Percentiles rank a stretch among this genome's conserved stretches.
These are phyloP conservation scores for Chroicocephalus ridibundus DNA, from an alignment of 2,113 vertebrate species.

Conservation along the genomic window DNA sequence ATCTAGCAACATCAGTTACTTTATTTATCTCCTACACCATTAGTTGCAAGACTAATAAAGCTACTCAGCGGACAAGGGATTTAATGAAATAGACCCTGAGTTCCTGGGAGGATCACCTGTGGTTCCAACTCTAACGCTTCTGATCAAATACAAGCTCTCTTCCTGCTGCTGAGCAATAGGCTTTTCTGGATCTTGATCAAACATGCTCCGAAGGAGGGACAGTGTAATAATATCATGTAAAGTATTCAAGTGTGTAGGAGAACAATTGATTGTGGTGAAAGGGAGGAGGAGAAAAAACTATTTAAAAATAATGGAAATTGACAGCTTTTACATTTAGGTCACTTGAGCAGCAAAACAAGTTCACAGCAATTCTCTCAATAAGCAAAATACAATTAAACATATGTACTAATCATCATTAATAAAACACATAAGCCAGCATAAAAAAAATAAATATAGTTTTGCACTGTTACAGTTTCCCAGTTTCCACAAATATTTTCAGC, in stretches of 20 bases:
- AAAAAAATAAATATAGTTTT: background rate
- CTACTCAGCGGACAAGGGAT: constrained; percentile 40
- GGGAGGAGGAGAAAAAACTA: background rate
- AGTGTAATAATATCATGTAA: background rate
- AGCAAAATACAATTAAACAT: background rate
- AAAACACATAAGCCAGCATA: background rate
- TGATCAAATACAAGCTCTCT: constrained; percentile 50
- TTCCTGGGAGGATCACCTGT: constrained; percentile 42
- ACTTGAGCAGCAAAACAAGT: background rate
- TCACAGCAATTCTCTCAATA: background rate
- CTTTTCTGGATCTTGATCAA: constrained; percentile 35
- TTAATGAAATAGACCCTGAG: constrained; percentile 59
- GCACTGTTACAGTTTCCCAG: background rate
- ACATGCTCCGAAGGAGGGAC: background rate
- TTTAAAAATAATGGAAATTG: background rate
- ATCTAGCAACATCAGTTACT: constrained; percentile 45
- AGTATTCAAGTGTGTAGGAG: background rate
- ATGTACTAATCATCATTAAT: background rate
- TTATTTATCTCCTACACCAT: constrained; percentile 21
- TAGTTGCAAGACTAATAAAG: constrained; percentile 60
- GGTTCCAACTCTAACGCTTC: constrained; percentile 52
- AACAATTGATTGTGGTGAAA: background rate
- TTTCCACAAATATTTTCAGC: background rate
- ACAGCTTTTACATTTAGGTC: background rate
- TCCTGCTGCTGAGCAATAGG: constrained; percentile 29